Base-by-base conservation (phyloP, 2,888 invertebrate species). In the Tanytarsus gracilentus region DNA sequence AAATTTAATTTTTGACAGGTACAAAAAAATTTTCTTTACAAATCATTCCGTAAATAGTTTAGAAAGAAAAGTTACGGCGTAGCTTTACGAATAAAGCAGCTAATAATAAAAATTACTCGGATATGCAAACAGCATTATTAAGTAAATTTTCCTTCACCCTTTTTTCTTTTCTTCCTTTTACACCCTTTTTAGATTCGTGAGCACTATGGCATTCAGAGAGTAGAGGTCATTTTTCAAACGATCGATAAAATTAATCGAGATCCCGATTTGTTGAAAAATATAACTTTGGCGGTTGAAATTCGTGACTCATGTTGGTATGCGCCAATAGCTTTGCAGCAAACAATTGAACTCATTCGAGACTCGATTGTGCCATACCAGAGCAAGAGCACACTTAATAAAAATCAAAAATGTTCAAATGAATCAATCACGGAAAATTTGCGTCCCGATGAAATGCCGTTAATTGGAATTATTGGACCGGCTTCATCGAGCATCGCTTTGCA, bases 261-360 rank as follows among this genome's bases (percentile, higher is more conserved):
- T 66, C 69, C 73, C 1, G 70, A 72, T 49, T 74, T 85, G 62
- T 71, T 84, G 62, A 80, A 80, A 6, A 76, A 76, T 61, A 66
- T 78, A 61, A 73, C 69, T 44, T 68, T 78, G 48, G 87, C 87
- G 25, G 79, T 85, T 61, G 86, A 86, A 70, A 84, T 86, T 63
- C 76, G 86, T 3, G 88, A 89, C 73, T 85, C 86, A 23, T 89
- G 88, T 71, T 88, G 88, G 88, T 86, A 86, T 67, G 83, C 87
- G 3, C 83, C 86, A 14, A 84, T 87, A 4, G 87, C 88, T 27
- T 76, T 89, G 63, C 86, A 86, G 67, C 86, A 86, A 72, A 83
- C 83, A 69, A 83, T 87, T 63, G 84, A 86, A 72, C 79, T 86
- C 66, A 84, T 86, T 65, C 77, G 85, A 50, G 84, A 84, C 68